These are phyloP conservation scores for Dryocosmus kuriphilus DNA, from an alignment of 2,888 invertebrate genomes.

Conservation along the genomic window DNA sequence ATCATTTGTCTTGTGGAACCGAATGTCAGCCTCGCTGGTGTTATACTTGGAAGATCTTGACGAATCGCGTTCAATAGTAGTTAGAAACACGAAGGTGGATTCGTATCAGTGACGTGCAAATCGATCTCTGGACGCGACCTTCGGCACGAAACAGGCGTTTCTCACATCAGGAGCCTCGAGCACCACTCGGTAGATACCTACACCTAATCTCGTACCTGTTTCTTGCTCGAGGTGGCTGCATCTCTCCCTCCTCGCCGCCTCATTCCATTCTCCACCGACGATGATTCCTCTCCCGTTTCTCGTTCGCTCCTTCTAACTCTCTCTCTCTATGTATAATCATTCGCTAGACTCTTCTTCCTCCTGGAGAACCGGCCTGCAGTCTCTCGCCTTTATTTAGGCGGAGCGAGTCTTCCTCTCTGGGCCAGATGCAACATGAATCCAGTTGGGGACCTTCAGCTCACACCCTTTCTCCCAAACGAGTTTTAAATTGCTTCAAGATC, in stretches of 20 bases:
- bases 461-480: conserved; percentile 65
- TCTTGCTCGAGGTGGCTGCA: conserved; percentile 18
- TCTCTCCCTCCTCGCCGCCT: conserved; percentile 5
- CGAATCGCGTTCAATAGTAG: conserved; percentile 53
- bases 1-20: conserved; percentile 64
- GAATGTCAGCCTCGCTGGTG: conserved; percentile 59
- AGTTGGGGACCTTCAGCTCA: conserved; percentile 46
- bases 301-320: not conserved
- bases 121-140: conserved; percentile 57
- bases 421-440: conserved; percentile 65
- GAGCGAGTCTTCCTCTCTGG: conserved; percentile 49
- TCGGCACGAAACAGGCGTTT: conserved; percentile 38
- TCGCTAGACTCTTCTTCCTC: conserved; percentile 39
- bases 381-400: conserved; percentile 53
- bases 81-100: conserved; percentile 60
- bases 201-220: conserved; percentile 37
- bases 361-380: conserved; percentile 46
- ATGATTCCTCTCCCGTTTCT: conserved; percentile 17
- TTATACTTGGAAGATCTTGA: conserved; percentile 50
- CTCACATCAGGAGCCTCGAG: conserved; percentile 32
- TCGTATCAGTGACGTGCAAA: conserved; percentile 67
- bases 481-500: conserved; percentile 68
- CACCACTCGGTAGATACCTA: conserved; percentile 30
- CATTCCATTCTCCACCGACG: not conserved
- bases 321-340: not conserved